phyloP scores from a whole-genome alignment of 2,888 invertebrate species.

The Caenorhabditis uteleia region DNA sequence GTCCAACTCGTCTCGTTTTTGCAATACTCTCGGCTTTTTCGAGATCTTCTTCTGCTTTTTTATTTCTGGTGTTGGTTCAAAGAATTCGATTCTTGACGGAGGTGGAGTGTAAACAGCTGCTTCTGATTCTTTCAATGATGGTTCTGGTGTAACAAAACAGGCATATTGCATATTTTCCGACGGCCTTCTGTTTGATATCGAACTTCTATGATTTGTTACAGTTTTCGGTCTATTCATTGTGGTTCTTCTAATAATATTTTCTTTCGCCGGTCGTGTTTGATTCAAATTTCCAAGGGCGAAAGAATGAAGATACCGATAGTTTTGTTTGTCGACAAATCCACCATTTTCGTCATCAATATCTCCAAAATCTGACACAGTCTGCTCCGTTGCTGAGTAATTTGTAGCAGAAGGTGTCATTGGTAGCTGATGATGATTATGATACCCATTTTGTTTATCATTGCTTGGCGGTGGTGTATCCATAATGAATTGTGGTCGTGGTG shows the following conservation, averaged over 20 bases:
- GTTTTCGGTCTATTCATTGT: slow-evolving; percentile 12
- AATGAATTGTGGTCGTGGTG: no score
- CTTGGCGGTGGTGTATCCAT: no score
- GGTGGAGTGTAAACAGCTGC: slow-evolving; percentile 19
- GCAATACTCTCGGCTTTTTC: not conserved
- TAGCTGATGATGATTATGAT: not conserved
- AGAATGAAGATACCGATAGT: slow-evolving; percentile 30
- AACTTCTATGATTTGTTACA: not conserved
- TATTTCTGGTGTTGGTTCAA: no score
- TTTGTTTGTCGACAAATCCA: slow-evolving; percentile 1
- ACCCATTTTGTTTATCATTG: no score
- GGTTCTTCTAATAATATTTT: slow-evolving; percentile 26
- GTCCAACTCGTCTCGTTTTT: slow-evolving; percentile 13
- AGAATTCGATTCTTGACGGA: slow-evolving; percentile 10
- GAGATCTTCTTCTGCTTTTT: not conserved
- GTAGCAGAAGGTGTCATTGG: slow-evolving; percentile 34
- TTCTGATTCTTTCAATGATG: slow-evolving; percentile 8
- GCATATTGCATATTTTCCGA: not conserved
- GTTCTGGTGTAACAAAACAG: slow-evolving; percentile 33
- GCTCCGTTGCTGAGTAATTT: slow-evolving; percentile 15
- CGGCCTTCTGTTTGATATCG: not conserved
- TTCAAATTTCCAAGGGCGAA: slow-evolving; percentile 26
- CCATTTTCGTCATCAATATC: not conserved
- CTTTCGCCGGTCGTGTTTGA: slow-evolving; percentile 12
- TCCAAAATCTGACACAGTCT: slow-evolving; percentile 14